Percentiles rank a stretch among this genome's conserved stretches.
Evolutionary conservation across 1,140 invertebrate species (phyloP).

Genomic region (Lamellibrachia luymesi): DNA sequence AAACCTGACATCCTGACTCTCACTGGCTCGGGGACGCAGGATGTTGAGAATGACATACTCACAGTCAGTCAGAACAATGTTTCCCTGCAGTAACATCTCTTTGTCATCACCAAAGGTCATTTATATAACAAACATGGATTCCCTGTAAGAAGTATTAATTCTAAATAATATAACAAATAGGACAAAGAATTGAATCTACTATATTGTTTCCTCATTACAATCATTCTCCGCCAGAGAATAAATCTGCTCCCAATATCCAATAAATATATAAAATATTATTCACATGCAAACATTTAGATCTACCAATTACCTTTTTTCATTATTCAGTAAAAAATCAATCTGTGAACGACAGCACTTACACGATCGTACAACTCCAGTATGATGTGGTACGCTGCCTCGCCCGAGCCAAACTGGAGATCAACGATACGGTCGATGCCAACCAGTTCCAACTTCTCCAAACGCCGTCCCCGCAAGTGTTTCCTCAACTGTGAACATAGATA

Average conservation of each 20-base stretch:
- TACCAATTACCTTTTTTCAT: too few species aligned
- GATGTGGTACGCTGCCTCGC: conserved; percentile 92
- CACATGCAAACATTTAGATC: too few species aligned
- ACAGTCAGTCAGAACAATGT: conserved; percentile 91
- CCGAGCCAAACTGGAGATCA: conserved; percentile 62
- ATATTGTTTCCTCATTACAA: too few species aligned
- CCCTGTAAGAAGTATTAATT: too few species aligned
- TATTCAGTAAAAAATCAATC: background rate
- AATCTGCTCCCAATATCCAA: background rate
- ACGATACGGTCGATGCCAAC: conserved; percentile 72
- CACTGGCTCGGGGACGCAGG: conserved; percentile 84
- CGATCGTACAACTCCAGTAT: conserved; percentile 95
- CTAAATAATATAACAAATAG: too few species aligned
- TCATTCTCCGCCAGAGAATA: too few species aligned
- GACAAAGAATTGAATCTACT: too few species aligned
- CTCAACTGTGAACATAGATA: conserved; percentile 69
- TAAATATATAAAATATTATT: background rate
- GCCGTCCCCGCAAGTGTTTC: conserved; percentile 95
- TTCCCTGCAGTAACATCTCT: conserved; percentile 65
- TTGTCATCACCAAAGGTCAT: background rate
- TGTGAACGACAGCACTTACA: conserved; percentile 34
- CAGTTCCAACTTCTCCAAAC: conserved; percentile 81
- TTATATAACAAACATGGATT: background rate
- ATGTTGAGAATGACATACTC: conserved; percentile 91
- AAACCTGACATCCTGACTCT: conserved; percentile 86